Evolutionary conservation across 2,888 invertebrate species (phyloP).

Genomic region (Dynastes maya): DNA sequence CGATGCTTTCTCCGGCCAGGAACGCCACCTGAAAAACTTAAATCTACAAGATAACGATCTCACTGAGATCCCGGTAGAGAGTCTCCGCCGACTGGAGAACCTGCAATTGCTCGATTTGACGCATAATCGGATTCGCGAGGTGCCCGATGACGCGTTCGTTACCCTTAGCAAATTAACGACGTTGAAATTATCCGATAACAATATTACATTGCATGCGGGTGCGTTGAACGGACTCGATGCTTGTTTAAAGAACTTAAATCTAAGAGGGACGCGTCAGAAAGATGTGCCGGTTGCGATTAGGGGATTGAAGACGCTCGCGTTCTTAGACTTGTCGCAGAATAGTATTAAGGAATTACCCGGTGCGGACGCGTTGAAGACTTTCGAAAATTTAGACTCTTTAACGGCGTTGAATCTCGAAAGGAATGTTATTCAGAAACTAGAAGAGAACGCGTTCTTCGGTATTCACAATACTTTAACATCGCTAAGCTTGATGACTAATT

Average conservation of each 20-base stretch:
- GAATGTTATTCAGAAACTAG: slow-evolving; percentile 87
- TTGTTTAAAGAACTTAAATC: slow-evolving; percentile 88
- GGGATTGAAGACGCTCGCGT: slow-evolving; percentile 85
- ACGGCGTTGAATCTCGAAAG: slow-evolving; percentile 92
- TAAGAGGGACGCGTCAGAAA: slow-evolving; percentile 89
- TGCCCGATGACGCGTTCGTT: slow-evolving; percentile 84
- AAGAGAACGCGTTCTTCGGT: slow-evolving; percentile 84
- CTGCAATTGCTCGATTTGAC: slow-evolving; percentile 89
- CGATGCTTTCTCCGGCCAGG: slow-evolving; percentile 88
- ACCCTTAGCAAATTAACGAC: slow-evolving; percentile 84
- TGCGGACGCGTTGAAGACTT: slow-evolving; percentile 76
- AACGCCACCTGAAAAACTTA: slow-evolving; percentile 84
- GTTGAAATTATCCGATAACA: slow-evolving; percentile 90
- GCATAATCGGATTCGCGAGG: slow-evolving; percentile 81
- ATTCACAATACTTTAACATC: slow-evolving; percentile 89
- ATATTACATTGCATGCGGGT: slow-evolving; percentile 80
- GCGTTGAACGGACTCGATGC: slow-evolving; percentile 87
- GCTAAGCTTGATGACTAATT: slow-evolving; percentile 89
- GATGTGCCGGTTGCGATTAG: slow-evolving; percentile 85
- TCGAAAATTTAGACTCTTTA: slow-evolving; percentile 85
- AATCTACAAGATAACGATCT: slow-evolving; percentile 90
- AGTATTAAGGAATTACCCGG: slow-evolving; percentile 85
- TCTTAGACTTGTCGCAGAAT: slow-evolving; percentile 92
- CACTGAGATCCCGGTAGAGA: slow-evolving; percentile 83
- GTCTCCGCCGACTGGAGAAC: slow-evolving; percentile 79